Conservation (phyloP, 2,113 vertebrate genomes). For the Leptocoma aspasia region DNA sequence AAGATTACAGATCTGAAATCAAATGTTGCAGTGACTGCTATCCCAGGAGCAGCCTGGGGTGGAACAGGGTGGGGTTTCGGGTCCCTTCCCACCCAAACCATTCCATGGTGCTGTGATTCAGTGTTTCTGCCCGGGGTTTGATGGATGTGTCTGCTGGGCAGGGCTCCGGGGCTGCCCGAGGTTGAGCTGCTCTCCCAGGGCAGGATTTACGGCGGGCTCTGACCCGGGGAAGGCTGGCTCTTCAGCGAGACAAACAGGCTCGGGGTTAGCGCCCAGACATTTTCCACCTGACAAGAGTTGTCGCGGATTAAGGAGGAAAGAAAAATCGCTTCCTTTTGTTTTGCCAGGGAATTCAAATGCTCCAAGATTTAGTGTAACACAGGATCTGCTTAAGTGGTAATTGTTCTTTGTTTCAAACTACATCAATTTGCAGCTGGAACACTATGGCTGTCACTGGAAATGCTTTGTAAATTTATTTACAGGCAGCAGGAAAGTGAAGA, state of each 20-base stretch:
- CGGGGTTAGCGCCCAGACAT: background rate
- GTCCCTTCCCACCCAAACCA: no score
- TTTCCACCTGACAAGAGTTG: background rate
- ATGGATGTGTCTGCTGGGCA: background rate
- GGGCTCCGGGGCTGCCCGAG: no score
- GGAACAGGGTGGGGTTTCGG: no score
- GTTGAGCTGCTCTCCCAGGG: background rate
- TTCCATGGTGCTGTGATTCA: rapidly evolving
- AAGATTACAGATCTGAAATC: background rate
- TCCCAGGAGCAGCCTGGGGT: background rate
- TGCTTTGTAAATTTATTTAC: conserved; percentile 58
- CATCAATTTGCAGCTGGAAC: conserved; percentile 51
- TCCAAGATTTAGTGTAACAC: conserved; percentile 47
- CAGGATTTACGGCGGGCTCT: rapidly evolving
- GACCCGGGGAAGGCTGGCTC: rapidly evolving
- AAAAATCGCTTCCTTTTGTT: conserved; percentile 18
- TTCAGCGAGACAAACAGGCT: background rate
- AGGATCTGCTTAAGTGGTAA: conserved; percentile 41
- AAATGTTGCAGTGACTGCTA: background rate
- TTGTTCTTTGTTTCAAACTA: conserved; percentile 49
- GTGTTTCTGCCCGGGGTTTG: background rate
- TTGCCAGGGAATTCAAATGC: conserved; percentile 33
- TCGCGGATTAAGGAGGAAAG: background rate
- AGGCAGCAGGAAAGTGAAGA: conserved; percentile 37
- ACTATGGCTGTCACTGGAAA: conserved; percentile 25